phyloP scores from a whole-genome alignment of 2,797 vertebrate genomes.

The Danio kyathit region DNA sequence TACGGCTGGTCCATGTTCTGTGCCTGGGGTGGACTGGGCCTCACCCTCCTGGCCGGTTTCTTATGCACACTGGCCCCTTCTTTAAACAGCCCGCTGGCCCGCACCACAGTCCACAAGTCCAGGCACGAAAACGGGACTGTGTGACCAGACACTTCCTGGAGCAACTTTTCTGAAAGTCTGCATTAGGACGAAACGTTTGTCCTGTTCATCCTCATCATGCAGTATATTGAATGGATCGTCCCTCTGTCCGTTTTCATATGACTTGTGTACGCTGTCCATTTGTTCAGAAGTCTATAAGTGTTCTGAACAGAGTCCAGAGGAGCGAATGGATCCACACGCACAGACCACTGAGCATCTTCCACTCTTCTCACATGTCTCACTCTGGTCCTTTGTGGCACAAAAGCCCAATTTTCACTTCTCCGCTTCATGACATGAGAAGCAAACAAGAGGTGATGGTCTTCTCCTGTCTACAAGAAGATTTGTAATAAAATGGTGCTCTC shows the following conservation, averaged over 20 bases:
- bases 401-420: slow-evolving; percentile 62
- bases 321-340: slow-evolving; percentile 32
- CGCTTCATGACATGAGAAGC: slow-evolving; percentile 59
- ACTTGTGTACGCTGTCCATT: slow-evolving; percentile 26
- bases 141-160: slow-evolving; percentile 76
- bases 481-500: slow-evolving; percentile 82
- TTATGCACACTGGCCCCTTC: slow-evolving; percentile 93
- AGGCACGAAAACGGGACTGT: slow-evolving; percentile 93
- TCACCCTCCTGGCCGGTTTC: slow-evolving; percentile 93
- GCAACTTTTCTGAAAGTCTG: slow-evolving; percentile 66
- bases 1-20: slow-evolving; percentile 99
- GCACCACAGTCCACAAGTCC: slow-evolving; percentile 88
- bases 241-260: slow-evolving; percentile 66
- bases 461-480: slow-evolving; percentile 68
- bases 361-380: slow-evolving; percentile 60
- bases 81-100: slow-evolving; percentile 84
- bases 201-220: slow-evolving; percentile 59
- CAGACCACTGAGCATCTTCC: slow-evolving; percentile 61
- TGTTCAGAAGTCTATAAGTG: slow-evolving; percentile 5
- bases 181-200: slow-evolving; percentile 60
- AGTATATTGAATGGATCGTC: slow-evolving; percentile 32
- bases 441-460: slow-evolving; percentile 67
- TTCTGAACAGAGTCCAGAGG: slow-evolving; percentile 10
- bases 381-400: slow-evolving; percentile 56
- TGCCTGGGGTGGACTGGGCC: slow-evolving; percentile 94